phyloP scores from a whole-genome alignment of 2,888 invertebrate species.

The Acleris sparsana region DNA sequence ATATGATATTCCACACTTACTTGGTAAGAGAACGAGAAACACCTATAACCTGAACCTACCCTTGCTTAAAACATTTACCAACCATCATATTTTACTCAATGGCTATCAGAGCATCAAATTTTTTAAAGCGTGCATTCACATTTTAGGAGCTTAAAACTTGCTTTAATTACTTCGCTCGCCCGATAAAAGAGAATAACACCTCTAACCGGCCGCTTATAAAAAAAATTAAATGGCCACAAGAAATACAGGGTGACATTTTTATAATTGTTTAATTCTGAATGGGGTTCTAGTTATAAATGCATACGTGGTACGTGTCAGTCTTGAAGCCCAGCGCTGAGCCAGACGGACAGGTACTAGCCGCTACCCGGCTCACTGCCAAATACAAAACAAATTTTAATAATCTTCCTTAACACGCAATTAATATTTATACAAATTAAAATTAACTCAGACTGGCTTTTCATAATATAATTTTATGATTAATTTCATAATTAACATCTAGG shows the following conservation, averaged over 20 bases:
- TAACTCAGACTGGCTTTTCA: not conserved
- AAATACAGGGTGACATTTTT: too few relatives aligned
- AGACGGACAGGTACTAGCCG: constrained; percentile 2
- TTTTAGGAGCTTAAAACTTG: too few relatives aligned
- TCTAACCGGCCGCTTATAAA: too few relatives aligned
- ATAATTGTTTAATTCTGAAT: not conserved
- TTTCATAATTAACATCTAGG: too few relatives aligned
- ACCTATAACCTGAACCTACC: not conserved
- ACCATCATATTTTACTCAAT: too few relatives aligned
- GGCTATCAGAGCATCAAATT: too few relatives aligned
- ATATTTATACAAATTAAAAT: not conserved
- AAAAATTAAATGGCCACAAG: too few relatives aligned
- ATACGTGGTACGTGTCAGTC: not conserved
- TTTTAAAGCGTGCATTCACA: too few relatives aligned
- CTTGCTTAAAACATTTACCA: too few relatives aligned
- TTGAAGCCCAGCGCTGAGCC: not conserved
- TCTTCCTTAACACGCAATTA: constrained; percentile 1
- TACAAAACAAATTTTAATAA: constrained; percentile 1
- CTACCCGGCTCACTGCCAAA: constrained; percentile 13
- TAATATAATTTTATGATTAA: too few relatives aligned
- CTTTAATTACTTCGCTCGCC: too few relatives aligned
- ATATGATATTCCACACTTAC: constrained; percentile 62
- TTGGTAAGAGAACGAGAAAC: constrained; percentile 49
- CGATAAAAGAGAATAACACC: too few relatives aligned
- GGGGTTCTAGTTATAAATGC: not conserved